Base-by-base conservation (phyloP, 2,888 invertebrate genomes). In the Brenthis daphne region DNA sequence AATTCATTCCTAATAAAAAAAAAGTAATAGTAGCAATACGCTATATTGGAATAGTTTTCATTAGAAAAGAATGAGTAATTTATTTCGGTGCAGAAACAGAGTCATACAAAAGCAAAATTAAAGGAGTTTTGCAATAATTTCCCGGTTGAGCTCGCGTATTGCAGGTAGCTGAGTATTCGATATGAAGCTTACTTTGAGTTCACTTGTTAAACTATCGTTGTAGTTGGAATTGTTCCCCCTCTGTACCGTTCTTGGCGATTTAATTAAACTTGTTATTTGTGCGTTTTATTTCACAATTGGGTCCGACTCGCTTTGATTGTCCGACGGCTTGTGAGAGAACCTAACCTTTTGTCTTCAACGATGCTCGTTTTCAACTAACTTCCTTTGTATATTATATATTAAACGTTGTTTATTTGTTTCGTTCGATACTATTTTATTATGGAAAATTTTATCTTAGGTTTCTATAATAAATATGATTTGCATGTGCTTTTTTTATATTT, bases 201-300 rank as follows among this genome's bases (percentile, higher is more conserved):
- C 86, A 87, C 87, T 87, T 86, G 87, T 88, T 88, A 86, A 89
- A 89, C 89, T 90, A 89, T 88, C 85, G 88, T 85, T 87, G 83
- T 85, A 85, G 86, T 85, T 82, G 84, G 82, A 83, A 89, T 89
- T 87, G 88, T 88, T 89, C 80, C 77, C 74, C 76, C 77, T 67
- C 78, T 79, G 77, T 69, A 76, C 78, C 78, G 84, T 80, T 88
- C 87, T 88, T 89, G 85, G 85, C 89, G 83, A 91, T 92, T 92
- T 92, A 92, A 92, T 92, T 92, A 92, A 92, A 92, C 87, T 87
- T 90, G 90, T 88, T 91, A 90, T 89, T 91, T 90, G 88, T 88
- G 86, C 85, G 86, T 92, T 91, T 92, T 90, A 90, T 91, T 90
- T 90, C 84, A 84, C 86, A 86, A 89, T 88, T 83, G 87, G 84